Conservation (phyloP, 1,140 invertebrate species). For the Penaeus chinensis region DNA sequence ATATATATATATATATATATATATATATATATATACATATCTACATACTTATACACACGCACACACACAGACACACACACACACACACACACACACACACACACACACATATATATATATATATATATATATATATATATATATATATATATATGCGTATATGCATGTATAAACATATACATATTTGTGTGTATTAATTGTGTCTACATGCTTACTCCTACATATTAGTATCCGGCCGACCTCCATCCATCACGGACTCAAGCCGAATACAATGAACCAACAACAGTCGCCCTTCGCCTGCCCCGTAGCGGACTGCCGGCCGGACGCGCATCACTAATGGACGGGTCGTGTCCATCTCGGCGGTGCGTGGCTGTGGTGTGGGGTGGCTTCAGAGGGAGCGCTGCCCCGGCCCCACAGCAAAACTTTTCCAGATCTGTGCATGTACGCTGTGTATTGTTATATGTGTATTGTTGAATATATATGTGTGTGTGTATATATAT, state of each 20-base stretch:
- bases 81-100: not conserved
- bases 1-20: not conserved
- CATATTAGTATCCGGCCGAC: not conserved
- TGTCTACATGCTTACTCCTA: not conserved
- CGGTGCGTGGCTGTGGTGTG: too few relatives aligned
- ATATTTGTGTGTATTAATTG: not conserved
- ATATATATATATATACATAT: constrained; percentile 3
- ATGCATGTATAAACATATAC: not conserved
- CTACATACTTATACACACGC: not conserved
- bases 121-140: too few relatives aligned
- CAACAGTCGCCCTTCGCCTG: too few relatives aligned
- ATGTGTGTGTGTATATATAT: not conserved
- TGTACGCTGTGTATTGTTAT: not conserved
- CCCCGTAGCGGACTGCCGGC: too few relatives aligned
- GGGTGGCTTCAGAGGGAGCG: too few relatives aligned
- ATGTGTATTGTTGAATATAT: not conserved
- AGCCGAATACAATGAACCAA: too few relatives aligned
- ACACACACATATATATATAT: not conserved
- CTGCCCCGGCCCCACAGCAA: too few relatives aligned
- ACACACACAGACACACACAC: not conserved
- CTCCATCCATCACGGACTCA: too few relatives aligned
- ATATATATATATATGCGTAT: not conserved
- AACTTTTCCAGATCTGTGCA: not conserved
- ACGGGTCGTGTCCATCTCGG: too few relatives aligned
- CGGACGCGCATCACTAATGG: too few relatives aligned